phyloP scores from a whole-genome alignment of 2,797 vertebrate genomes.

The Mus minutoides region DNA sequence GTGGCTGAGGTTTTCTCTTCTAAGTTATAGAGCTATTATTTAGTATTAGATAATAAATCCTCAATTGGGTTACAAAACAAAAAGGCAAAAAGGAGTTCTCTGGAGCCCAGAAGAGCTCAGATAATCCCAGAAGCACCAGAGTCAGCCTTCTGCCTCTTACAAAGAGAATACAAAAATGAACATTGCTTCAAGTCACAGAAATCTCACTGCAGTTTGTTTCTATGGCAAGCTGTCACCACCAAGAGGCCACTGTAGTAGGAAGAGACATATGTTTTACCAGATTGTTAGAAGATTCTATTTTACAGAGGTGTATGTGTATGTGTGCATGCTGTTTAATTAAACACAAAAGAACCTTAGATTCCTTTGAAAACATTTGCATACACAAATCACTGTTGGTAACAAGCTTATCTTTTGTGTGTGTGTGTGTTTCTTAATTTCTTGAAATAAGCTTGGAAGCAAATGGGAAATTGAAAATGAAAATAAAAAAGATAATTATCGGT shows the following conservation, averaged over 20 bases:
- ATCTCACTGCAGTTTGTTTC: background rate
- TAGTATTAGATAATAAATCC: background rate
- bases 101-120: background rate
- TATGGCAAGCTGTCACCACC: background rate
- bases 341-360: conserved; percentile 10
- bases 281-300: background rate
- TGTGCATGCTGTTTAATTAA: background rate
- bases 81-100: background rate
- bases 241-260: background rate
- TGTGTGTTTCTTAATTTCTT: conserved; percentile 25
- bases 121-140: background rate
- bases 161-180: background rate
- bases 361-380: background rate
- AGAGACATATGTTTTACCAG: background rate
- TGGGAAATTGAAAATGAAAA: conserved; percentile 33
- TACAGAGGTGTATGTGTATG: background rate
- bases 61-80: background rate
- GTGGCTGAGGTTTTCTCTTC: background rate
- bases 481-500: background rate
- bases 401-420: background rate
- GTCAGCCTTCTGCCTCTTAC: background rate
- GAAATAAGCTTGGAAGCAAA: conserved; percentile 2
- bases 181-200: background rate
- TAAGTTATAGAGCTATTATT: background rate
- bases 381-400: background rate